Base-by-base conservation (phyloP, 2,113 vertebrate species). In the Amphiprion ocellaris region DNA sequence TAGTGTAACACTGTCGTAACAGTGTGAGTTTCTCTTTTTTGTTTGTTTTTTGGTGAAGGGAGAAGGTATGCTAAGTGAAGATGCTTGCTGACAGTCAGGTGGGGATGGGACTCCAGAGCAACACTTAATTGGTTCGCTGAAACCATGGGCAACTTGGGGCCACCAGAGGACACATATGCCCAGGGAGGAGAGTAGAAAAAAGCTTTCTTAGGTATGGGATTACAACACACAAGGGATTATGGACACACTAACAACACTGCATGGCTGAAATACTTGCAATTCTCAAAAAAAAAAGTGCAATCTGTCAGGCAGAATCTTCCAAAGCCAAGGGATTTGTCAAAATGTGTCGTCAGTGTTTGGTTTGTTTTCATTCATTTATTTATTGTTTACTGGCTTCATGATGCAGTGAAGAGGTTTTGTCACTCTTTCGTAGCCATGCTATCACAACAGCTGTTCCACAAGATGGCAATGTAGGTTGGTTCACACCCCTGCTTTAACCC, bases 61-160 rank as follows among this genome's bases (percentile, higher is more conserved):
- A 53, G 46, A 28, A 56, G 1, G 62, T 75, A 69, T 46, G 67
- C 62, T 62, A 67, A 85, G 63, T 83, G 59, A 73, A 78, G 80
- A 79, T 59, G 46, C 19, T 77, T 63, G 53, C 52, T 85, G 78
- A 74, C 73, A 75, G 74, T 74, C 49, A 58, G 80, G 33, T 77
- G 44, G n/a, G 47, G 16, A 30, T 65, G 52, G 47, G 69, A 53
- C 53, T 86, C 44, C 56, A 56, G 52, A 76, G 49, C 46, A 64
- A 44, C 60, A 63, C 62, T 75, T 81, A 75, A 88, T 90, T 85
- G 84, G 77, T 88, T 75, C 83, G 68, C 62, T 74, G 68, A 67
- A 82, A 71, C 76, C 59, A 69, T 52, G 69, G 69, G 39, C 75
- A 71, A 84, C 68, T 72, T 15, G 0, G 74, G 56, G 60, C 75